phyloP scores from a whole-genome alignment of 2,888 invertebrate species.

The Aleiodes testaceus region DNA sequence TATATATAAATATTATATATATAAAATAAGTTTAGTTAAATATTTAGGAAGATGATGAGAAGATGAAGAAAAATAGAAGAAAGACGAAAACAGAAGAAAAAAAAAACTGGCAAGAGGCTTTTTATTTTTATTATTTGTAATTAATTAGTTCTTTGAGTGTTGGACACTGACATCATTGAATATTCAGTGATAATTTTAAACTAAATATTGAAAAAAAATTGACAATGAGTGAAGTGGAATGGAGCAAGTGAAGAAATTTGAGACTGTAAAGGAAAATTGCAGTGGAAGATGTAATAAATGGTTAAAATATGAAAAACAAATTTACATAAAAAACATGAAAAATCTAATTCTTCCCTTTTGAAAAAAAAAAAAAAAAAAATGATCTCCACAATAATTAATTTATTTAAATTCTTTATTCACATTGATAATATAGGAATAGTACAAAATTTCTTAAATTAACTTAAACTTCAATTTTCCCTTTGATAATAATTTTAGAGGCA shows the following conservation, averaged over 20 bases:
- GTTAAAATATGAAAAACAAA: constrained; percentile 50
- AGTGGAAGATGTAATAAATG: constrained; percentile 51
- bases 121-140: constrained; percentile 71
- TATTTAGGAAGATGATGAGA: constrained; percentile 55
- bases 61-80: constrained; percentile 30
- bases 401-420: constrained; percentile 34
- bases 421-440: constrained; percentile 1
- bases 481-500: background rate
- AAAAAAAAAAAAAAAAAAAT: constrained; percentile 32
- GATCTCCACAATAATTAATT: constrained; percentile 35
- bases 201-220: constrained; percentile 57
- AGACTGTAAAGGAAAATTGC: constrained; percentile 48
- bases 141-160: constrained; percentile 65
- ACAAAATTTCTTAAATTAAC: constrained; percentile 18
- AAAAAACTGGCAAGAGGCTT: constrained; percentile 67
- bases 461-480: no score
- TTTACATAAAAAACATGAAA: constrained; percentile 18
- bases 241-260: constrained; percentile 61
- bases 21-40: constrained; percentile 64
- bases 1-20: constrained; percentile 67
- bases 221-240: constrained; percentile 56
- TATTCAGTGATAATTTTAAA: constrained; percentile 57
- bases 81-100: constrained; percentile 48
- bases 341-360: constrained; percentile 41
- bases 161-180: constrained; percentile 52